Evolutionary conservation across 2,888 invertebrate genomes (phyloP).

Genomic region (Cryptophagus acutangulus): DNA sequence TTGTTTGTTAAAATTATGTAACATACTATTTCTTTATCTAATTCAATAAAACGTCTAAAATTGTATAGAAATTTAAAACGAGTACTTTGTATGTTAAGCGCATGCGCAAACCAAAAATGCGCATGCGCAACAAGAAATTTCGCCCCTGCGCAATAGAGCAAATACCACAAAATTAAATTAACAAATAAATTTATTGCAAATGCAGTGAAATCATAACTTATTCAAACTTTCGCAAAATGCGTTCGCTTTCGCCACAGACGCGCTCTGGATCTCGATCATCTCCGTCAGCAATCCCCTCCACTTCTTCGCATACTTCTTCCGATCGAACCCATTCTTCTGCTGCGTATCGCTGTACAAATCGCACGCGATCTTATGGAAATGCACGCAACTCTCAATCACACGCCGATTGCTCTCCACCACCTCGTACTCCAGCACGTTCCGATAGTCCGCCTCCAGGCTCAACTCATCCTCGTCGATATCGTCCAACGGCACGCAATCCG

Average conservation of each 20-base stretch:
- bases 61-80: no score
- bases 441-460: conserved; percentile 23
- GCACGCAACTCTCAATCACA: conserved; percentile 67
- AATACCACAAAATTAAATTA: no score
- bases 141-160: no score
- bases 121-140: no score
- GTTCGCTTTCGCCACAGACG: conserved; percentile 38
- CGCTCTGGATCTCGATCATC: conserved; percentile 41
- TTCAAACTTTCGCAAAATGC: conserved; percentile 40
- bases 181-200: no score
- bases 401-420: conserved; percentile 86
- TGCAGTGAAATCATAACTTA: no score
- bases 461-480: conserved; percentile 27
- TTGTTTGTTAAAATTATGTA: no score
- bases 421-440: conserved; percentile 35
- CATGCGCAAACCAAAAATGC: no score
- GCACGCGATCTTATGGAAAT: conserved; percentile 67
- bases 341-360: conserved; percentile 75
- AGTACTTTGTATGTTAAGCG: no score
- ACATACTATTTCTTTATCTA: no score
- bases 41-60: no score
- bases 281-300: conserved; percentile 41
- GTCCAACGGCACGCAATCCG: conserved; percentile 23
- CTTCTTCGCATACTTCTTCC: conserved; percentile 50
- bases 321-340: conserved; percentile 88